These are phyloP conservation scores for Numida meleagris DNA, from an alignment of 2,113 vertebrate genomes.

Conservation along the genomic window DNA sequence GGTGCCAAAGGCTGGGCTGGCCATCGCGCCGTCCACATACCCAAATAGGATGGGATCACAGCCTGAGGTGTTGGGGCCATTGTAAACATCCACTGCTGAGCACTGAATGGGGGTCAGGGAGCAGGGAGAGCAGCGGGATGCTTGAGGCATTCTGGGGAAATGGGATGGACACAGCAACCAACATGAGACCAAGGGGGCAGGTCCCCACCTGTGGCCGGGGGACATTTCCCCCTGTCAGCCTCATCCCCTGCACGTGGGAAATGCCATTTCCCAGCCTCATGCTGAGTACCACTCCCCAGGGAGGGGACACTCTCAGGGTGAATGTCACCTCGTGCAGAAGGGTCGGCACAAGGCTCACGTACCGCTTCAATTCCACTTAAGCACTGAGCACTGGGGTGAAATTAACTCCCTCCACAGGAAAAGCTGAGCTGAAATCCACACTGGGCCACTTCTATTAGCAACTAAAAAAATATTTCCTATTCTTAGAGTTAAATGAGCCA, in stretches of 20 bases:
- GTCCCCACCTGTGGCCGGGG: background rate
- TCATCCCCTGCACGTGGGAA: background rate
- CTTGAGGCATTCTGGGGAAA: background rate
- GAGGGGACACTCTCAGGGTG: slow-evolving; percentile 35
- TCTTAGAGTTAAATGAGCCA: slow-evolving; percentile 66
- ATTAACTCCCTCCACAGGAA: slow-evolving; percentile 44
- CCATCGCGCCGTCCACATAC: background rate
- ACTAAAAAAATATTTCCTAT: slow-evolving; percentile 70
- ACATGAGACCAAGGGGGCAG: background rate
- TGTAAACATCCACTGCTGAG: background rate
- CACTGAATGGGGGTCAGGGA: background rate
- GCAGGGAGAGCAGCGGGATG: background rate
- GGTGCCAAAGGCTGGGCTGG: slow-evolving; percentile 39
- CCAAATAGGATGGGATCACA: background rate
- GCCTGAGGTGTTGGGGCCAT: background rate
- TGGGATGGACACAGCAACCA: rapidly evolving
- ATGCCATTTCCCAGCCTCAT: background rate
- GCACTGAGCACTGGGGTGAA: slow-evolving; percentile 26
- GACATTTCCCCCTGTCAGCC: background rate
- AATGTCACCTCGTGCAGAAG: slow-evolving; percentile 31
- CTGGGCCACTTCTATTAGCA: slow-evolving; percentile 60
- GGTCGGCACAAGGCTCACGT: background rate
- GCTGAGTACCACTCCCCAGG: background rate
- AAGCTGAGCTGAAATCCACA: slow-evolving; percentile 39
- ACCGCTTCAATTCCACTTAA: slow-evolving; percentile 50